phyloP scores from a whole-genome alignment of 2,797 vertebrate species.

The Eulemur albifrons region DNA sequence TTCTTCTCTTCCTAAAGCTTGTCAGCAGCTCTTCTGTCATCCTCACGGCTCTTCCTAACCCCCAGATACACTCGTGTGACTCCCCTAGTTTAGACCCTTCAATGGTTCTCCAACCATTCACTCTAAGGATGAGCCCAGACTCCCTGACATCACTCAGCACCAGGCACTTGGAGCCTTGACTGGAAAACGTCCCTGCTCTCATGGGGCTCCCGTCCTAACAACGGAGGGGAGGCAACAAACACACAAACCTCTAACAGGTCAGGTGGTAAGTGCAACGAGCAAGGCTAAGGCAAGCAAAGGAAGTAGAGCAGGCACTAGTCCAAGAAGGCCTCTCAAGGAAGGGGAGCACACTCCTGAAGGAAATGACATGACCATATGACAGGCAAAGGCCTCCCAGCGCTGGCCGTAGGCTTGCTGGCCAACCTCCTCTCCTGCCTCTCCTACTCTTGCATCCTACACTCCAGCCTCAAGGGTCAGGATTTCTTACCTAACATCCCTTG shows the following conservation, averaged over 20 bases:
- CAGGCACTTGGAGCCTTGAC: accelerated
- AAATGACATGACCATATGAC: accelerated
- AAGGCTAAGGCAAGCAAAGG: background rate
- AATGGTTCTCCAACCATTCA: background rate
- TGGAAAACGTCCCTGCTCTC: background rate
- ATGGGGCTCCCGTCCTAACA: accelerated
- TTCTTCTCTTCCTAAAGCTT: background rate
- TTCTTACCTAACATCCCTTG: background rate
- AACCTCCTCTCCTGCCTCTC: background rate
- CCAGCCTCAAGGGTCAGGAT: background rate
- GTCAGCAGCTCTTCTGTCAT: background rate
- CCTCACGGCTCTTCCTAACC: background rate
- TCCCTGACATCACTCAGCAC: background rate
- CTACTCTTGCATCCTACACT: accelerated
- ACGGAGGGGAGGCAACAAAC: background rate
- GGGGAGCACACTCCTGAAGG: background rate
- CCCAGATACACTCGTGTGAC: background rate
- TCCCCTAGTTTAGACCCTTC: background rate
- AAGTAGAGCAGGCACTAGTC: background rate
- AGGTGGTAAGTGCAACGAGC: background rate
- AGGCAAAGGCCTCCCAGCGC: background rate
- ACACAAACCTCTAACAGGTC: background rate
- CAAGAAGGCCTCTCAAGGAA: background rate
- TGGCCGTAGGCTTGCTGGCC: background rate
- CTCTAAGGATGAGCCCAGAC: background rate